Percentiles rank a stretch among this genome's conserved stretches.
Evolutionary conservation across 2,797 vertebrate genomes (phyloP).

Genomic region (Intellagama lesueurii): DNA sequence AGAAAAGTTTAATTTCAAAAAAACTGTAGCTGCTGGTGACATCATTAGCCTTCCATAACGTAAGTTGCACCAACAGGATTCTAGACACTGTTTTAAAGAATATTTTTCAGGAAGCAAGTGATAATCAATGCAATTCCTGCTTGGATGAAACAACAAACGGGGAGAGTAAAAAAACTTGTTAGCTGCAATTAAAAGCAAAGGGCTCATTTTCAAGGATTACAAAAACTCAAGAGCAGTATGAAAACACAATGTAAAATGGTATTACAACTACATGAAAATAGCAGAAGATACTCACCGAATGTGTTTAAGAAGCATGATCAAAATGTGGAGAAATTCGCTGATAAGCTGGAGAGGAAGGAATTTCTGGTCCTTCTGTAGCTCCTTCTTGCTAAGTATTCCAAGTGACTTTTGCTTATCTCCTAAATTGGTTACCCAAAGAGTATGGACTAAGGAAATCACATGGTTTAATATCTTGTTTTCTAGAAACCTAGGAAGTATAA

Average conservation of each 20-base stretch:
- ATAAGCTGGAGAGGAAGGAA: conserved; percentile 88
- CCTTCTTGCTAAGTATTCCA: conserved; percentile 29
- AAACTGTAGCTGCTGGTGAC: too few relatives aligned
- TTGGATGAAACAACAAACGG: not conserved
- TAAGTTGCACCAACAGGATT: not conserved
- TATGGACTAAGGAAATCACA: conserved; percentile 85
- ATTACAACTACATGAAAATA: not conserved
- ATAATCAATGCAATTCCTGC: not conserved
- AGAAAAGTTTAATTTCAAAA: too few relatives aligned
- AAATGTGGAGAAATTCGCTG: conserved; percentile 86
- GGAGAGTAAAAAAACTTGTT: not conserved
- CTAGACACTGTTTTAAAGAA: not conserved
- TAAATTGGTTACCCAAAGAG: conserved; percentile 88
- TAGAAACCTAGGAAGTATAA: conserved; percentile 77
- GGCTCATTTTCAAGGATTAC: not conserved
- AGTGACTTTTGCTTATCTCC: conserved; percentile 77
- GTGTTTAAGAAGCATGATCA: conserved; percentile 77
- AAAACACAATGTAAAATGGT: not conserved
- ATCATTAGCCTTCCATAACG: too few relatives aligned
- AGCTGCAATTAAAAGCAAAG: not conserved
- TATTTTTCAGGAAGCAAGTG: conserved; percentile 20
- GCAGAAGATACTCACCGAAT: conserved; percentile 80
- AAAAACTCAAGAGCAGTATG: conserved; percentile 14
- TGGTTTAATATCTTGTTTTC: conserved; percentile 80
- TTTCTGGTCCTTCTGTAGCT: conserved; percentile 73